phyloP scores from a whole-genome alignment of 2,888 invertebrate species.

The Lithophane ornitopus region DNA sequence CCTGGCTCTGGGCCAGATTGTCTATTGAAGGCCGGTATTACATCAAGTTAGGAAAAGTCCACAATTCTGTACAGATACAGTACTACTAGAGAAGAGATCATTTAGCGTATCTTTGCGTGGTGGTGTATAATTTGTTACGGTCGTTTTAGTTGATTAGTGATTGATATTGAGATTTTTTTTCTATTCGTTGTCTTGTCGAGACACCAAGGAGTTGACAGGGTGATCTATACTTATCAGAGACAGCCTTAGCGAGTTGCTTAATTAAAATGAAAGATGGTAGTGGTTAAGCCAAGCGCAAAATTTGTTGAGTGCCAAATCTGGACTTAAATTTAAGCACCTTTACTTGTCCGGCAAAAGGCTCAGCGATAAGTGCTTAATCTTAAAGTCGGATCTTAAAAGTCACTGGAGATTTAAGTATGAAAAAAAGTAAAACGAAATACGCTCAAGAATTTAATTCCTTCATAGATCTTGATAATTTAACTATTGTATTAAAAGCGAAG shows the following conservation, averaged over 20 bases:
- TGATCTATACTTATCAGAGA: background rate
- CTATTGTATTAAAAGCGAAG: slow-evolving; percentile 62
- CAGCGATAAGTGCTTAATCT: slow-evolving; percentile 39
- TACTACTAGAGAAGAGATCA: background rate
- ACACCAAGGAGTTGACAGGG: slow-evolving; percentile 1
- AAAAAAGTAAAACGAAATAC: slow-evolving; percentile 19
- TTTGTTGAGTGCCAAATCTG: slow-evolving; percentile 35
- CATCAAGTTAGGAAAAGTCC: background rate
- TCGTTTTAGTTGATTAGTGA: background rate
- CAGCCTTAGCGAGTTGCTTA: slow-evolving; percentile 15
- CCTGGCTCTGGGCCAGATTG: slow-evolving; percentile 27
- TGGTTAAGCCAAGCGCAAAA: slow-evolving; percentile 26
- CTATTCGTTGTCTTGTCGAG: slow-evolving; percentile 4
- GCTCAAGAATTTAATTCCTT: slow-evolving; percentile 29
- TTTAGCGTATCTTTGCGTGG: too few relatives aligned
- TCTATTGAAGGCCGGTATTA: slow-evolving; percentile 8
- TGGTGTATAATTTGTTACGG: background rate
- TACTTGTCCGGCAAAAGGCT: slow-evolving; percentile 17
- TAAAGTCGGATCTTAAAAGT: slow-evolving; percentile 43
- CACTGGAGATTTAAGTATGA: slow-evolving; percentile 6
- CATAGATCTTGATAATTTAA: slow-evolving; percentile 53
- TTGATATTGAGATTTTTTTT: background rate
- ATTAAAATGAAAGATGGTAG: slow-evolving; percentile 22
- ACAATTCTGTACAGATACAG: background rate
- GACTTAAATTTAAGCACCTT: slow-evolving; percentile 34